phyloP scores from a whole-genome alignment of 2,888 invertebrate species.

The Cheilosia urbana region DNA sequence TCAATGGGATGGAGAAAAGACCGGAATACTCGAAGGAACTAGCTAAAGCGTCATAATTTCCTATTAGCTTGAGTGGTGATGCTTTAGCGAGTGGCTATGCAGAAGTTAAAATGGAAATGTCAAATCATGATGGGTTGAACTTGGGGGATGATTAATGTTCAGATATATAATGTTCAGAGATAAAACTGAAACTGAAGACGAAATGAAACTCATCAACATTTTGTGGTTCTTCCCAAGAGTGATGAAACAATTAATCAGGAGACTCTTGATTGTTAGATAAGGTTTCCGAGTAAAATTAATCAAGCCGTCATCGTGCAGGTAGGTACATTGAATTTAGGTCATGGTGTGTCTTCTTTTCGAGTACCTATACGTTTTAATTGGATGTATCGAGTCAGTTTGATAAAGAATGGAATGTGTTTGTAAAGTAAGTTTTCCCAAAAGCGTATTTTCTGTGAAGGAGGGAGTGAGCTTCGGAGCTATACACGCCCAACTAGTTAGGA shows the following conservation, averaged over 20 bases:
- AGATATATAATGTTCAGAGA: background rate
- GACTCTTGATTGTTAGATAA: background rate
- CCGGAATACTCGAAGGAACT: background rate
- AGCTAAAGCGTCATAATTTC: background rate
- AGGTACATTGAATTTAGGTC: background rate
- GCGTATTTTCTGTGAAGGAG: no score
- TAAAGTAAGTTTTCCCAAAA: no score
- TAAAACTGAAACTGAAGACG: background rate
- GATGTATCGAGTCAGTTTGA: background rate
- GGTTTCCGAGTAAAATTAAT: background rate
- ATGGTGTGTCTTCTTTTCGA: background rate
- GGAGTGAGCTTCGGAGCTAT: no score
- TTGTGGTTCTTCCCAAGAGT: background rate
- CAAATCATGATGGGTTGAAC: background rate
- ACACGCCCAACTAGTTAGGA: no score
- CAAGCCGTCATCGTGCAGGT: background rate
- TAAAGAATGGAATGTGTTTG: background rate
- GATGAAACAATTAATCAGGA: conserved; percentile 3
- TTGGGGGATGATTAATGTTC: background rate
- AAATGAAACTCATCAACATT: background rate
- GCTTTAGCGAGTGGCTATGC: background rate
- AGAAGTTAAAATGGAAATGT: background rate
- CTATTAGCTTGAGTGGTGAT: background rate
- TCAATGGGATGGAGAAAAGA: background rate
- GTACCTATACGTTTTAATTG: background rate